Conservation (phyloP, 2,888 invertebrate genomes). For the Drosophila kambysellisi region DNA sequence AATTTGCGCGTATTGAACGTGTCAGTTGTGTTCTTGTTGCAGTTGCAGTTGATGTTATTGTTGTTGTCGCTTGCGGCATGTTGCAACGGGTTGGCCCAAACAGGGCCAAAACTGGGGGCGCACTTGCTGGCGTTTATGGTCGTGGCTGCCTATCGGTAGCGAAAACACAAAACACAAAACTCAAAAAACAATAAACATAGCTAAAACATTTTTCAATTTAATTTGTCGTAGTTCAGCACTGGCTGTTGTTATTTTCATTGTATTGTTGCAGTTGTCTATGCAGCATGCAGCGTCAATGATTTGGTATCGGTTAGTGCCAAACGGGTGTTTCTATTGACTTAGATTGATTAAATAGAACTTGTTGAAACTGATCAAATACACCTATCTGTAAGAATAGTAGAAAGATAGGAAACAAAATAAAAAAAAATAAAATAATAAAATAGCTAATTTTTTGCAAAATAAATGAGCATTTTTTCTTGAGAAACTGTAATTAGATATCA, state of each 20-base stretch:
- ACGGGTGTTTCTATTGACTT: conserved; percentile 17
- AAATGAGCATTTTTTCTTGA: neutral
- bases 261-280: conserved; percentile 42
- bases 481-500: neutral
- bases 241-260: conserved; percentile 46
- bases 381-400: neutral
- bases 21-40: conserved; percentile 24
- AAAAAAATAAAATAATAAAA: neutral
- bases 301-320: conserved; percentile 16
- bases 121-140: conserved; percentile 59
- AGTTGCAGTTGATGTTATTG: conserved; percentile 16
- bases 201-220: conserved; percentile 62
- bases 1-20: conserved; percentile 68
- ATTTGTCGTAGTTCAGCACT: conserved; percentile 47
- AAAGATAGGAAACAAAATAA: neutral
- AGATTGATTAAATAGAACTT: neutral
- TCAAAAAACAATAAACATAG: conserved; percentile 19
- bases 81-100: conserved; percentile 66
- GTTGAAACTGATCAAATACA: neutral
- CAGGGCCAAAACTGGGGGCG: conserved; percentile 30
- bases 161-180: conserved; percentile 28
- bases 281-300: conserved; percentile 18
- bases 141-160: conserved; percentile 59
- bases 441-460: neutral
- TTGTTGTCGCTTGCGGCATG: conserved; percentile 45